Evolutionary conservation across 2,888 invertebrate species (phyloP), one percentile per base, ranked within the genome.

Genomic region (Zygothrica quintamaculata): DNA sequence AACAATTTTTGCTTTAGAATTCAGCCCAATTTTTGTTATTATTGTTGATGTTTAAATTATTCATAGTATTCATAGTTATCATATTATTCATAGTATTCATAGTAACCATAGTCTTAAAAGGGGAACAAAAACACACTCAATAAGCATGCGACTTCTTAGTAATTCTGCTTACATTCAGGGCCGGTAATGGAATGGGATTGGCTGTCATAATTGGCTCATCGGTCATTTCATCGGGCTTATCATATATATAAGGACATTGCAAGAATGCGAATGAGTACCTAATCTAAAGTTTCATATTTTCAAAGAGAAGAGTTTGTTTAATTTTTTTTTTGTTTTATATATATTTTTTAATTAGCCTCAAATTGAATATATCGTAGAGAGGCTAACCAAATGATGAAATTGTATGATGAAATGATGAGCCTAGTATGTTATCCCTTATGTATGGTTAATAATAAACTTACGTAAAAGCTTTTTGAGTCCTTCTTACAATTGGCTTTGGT

Each of bases 401-500:
- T n/a, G n/a, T n/a, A n/a, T 50, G 37, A 65, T 25, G 47, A 42
- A 31, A 46, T 58, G 44, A 34, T 22, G 29, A 5, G 15, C 31
- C 6, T 6, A 26, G n/a, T 31, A 31, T 5, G 43, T 8, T 8
- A 22, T n/a, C n/a, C n/a, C n/a, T n/a, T n/a, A n/a, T n/a, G n/a
- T n/a, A n/a, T n/a, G 47, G 51, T 40, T 22, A 15, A 62, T 66
- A 48, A 36, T 15, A 11, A 36, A 93, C 94, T 93, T 92, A 96
- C 96, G 87, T 96, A 95, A 90, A 95, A 96, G 65, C 94, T 94
- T 87, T 96, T 96, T 0, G 96, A 96, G 88, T 96, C 96, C 89
- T 95, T 95, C 87, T 96, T 96, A 91, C 95, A 95, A 87, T 96
- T 95, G 0, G 96, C 95, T 88, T 95, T 96, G 0, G 94, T 94